A percentile compares a stretch with the other conserved stretches of the same genome.
Conservation (phyloP, 2,888 invertebrate genomes). For the Eurois occulta region DNA sequence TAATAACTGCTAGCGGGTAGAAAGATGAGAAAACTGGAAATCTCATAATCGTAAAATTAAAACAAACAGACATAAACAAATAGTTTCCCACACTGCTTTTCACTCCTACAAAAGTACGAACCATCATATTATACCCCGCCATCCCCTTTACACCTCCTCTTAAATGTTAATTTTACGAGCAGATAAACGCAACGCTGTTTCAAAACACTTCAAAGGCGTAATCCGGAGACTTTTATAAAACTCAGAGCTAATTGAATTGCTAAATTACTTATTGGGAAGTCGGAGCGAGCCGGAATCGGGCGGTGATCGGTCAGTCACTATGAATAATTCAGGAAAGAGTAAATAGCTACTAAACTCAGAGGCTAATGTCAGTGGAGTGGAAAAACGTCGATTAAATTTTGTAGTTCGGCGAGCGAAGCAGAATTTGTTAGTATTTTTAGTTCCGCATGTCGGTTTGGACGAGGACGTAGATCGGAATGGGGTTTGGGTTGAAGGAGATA, state of each 20-base stretch:
- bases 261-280: slow-evolving; percentile 74
- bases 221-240: slow-evolving; percentile 70
- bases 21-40: neutral
- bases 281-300: slow-evolving; percentile 64
- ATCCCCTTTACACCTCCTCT: slow-evolving; percentile 12
- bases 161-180: slow-evolving; percentile 62
- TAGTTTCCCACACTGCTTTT: neutral
- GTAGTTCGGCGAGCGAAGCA: slow-evolving; percentile 21
- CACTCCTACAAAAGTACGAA: neutral
- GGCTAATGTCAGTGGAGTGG: slow-evolving; percentile 48
- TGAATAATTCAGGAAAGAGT: slow-evolving; percentile 75
- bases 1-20: neutral
- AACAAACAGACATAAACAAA: no score
- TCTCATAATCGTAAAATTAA: neutral
- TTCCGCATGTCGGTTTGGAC: slow-evolving; percentile 1
- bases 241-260: slow-evolving; percentile 78
- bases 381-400: slow-evolving; percentile 57
- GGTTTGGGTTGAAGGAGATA: neutral
- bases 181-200: slow-evolving; percentile 64
- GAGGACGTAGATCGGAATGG: slow-evolving; percentile 4
- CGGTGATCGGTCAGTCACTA: slow-evolving; percentile 73
- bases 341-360: slow-evolving; percentile 62
- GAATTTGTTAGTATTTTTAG: slow-evolving; percentile 51
- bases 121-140: neutral
- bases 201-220: slow-evolving; percentile 62